Percentiles rank a stretch among this genome's conserved stretches.
Conservation (phyloP, 1,140 invertebrate species). For the Penaeus indicus region DNA sequence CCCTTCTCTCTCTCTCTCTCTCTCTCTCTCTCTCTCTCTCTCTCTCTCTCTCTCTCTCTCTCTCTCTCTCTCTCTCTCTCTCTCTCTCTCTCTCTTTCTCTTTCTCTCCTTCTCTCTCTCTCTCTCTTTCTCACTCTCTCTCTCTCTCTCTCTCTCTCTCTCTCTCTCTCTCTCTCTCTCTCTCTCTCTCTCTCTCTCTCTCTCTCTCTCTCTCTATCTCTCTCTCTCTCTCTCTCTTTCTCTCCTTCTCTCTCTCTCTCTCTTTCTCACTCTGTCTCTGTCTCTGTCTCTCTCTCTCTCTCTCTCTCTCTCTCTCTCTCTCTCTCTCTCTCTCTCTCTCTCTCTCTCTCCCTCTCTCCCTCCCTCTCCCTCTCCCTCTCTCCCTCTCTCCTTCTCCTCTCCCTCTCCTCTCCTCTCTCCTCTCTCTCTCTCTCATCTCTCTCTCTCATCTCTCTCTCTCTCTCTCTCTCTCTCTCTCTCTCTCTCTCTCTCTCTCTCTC, state of each 20-base stretch:
- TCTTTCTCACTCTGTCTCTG: no score
- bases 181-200: slow-evolving; percentile 3
- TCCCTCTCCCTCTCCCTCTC: slow-evolving; percentile 9
- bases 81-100: background rate
- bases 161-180: no score
- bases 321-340: slow-evolving; percentile 5
- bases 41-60: background rate
- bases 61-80: slow-evolving; percentile 1
- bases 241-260: no score
- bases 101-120: no score
- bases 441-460: no score
- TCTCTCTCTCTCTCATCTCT: slow-evolving; percentile 4
- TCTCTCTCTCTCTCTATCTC: no score
- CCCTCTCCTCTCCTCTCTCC: no score
- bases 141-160: no score
- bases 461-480: slow-evolving; percentile 10
- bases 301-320: slow-evolving; percentile 10
- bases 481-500: slow-evolving; percentile 10
- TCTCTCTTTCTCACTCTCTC: no score
- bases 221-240: no score
- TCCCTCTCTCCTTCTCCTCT: slow-evolving; percentile 3
- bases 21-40: background rate
- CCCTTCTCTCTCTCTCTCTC: background rate
- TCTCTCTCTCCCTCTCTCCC: slow-evolving; percentile 9
- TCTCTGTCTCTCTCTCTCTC: background rate